These are phyloP conservation scores for Gymnocheta viridis DNA, from an alignment of 2,888 invertebrate genomes.

Conservation along the genomic window DNA sequence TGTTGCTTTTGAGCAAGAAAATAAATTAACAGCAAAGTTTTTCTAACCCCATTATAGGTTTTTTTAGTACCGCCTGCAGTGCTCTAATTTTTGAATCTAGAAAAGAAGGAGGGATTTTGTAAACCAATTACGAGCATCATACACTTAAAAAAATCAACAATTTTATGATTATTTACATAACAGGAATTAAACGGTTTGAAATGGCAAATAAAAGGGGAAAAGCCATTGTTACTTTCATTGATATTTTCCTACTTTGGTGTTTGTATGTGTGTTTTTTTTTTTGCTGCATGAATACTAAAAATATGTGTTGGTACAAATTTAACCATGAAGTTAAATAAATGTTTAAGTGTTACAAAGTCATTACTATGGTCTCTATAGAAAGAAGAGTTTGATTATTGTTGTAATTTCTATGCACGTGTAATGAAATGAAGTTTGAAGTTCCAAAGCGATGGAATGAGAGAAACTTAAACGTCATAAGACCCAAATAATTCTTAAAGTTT, in stretches of 20 bases:
- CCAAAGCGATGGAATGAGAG: neutral
- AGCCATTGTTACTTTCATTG: slow-evolving; percentile 60
- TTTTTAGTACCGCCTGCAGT: slow-evolving; percentile 54
- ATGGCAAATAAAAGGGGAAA: slow-evolving; percentile 48
- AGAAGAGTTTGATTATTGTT: slow-evolving; percentile 16
- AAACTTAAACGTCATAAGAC: slow-evolving; percentile 26
- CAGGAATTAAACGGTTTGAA: slow-evolving; percentile 44
- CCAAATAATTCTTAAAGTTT: slow-evolving; percentile 35
- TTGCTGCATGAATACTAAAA: slow-evolving; percentile 18
- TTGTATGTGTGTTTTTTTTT: neutral
- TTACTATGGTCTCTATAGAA: slow-evolving; percentile 56
- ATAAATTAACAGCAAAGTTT: slow-evolving; percentile 16
- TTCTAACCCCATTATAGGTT: slow-evolving; percentile 24
- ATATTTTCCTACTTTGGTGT: slow-evolving; percentile 13
- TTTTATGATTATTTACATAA: slow-evolving; percentile 63
- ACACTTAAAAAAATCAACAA: slow-evolving; percentile 61
- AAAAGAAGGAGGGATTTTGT: slow-evolving; percentile 20
- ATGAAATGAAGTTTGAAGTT: slow-evolving; percentile 53
- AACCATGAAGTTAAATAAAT: slow-evolving; percentile 54
- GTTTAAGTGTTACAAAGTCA: slow-evolving; percentile 68
- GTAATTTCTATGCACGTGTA: slow-evolving; percentile 48
- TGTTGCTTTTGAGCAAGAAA: slow-evolving; percentile 9
- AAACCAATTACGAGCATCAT: slow-evolving; percentile 60
- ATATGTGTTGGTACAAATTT: slow-evolving; percentile 34
- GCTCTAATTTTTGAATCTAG: slow-evolving; percentile 58